Base-by-base conservation (phyloP, 2,888 invertebrate species). In the Cordilura impudica region DNA sequence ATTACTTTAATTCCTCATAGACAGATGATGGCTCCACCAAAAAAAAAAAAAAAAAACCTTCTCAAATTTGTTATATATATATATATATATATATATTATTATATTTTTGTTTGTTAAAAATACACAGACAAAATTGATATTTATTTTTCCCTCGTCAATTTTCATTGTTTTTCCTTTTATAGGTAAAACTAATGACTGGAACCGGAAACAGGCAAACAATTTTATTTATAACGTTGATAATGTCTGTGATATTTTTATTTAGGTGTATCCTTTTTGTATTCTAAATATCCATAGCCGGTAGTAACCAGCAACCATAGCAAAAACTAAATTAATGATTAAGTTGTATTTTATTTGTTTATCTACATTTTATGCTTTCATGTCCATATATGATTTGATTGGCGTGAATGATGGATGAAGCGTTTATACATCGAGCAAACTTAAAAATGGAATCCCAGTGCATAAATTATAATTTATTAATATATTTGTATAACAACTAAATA, bases 191-290 rank as follows among this genome's bases (percentile, higher is more conserved):
- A 6, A 2, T 31, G 35, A 6, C 6, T 31, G 35, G 12, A 39
- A n/a, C 4, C 35, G 14, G 14, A 39, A n/a, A 39, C 4, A 39
- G n/a, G 10, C 31, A 10, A 10, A 2, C 8, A n/a, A n/a, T 39
- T n/a, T 39, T 65, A 10, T 23, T 39, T 39, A 51, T 51, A 65
- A 39, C 35, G 51, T 65, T 51, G 49, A 29, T 58, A 58, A 66
- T 66, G 65, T 35, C 45, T 49, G 51, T 45, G 73, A 66, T 73
- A 73, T 66, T 73, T 73, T 73, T 66, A 66, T 65, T 73, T 66
- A 73, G 43, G 58, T 51, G 39, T 14, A 60, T 66, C 29, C 66
- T 58, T 66, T 56, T 51, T 35, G 51, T 39, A 31, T 51, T 21
- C 39, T 65, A 14, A n/a, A n/a, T n/a, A n/a, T n/a, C n/a, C n/a